A percentile compares a stretch with the other conserved stretches of the same genome.
Evolutionary conservation across 2,888 invertebrate genomes (phyloP).

Genomic region (Xanthorhoe designata): DNA sequence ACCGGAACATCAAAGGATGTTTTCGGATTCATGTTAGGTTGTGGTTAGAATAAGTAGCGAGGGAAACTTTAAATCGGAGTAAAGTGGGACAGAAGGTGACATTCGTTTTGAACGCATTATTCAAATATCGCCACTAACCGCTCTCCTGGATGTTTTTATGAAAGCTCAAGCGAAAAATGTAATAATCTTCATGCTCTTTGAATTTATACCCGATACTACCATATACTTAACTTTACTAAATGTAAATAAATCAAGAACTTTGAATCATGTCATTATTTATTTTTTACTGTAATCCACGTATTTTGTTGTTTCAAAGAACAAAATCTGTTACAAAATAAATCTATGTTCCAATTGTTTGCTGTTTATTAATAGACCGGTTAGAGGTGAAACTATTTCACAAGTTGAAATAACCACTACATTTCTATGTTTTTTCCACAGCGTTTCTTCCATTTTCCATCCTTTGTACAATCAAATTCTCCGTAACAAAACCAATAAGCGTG

Average conservation of each 20-base stretch:
- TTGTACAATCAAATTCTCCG: slow-evolving; percentile 1
- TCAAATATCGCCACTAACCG: neutral
- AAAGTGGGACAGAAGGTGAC: slow-evolving; percentile 7
- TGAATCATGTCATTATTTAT: no score
- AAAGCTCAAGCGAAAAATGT: neutral
- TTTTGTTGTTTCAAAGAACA: no score
- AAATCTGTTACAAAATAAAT: no score
- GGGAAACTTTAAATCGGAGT: slow-evolving; percentile 20
- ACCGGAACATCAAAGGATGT: slow-evolving; percentile 60
- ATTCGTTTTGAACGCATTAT: neutral
- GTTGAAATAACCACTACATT: neutral
- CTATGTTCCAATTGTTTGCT: no score
- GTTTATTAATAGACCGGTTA: no score
- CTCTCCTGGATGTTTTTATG: neutral
- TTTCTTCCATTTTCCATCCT: neutral
- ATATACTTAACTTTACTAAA: no score
- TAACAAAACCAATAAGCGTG: slow-evolving; percentile 10
- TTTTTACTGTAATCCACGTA: no score
- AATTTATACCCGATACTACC: no score
- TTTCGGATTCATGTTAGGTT: slow-evolving; percentile 46
- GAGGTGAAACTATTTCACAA: no score
- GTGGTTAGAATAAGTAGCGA: slow-evolving; percentile 20
- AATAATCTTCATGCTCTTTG: neutral
- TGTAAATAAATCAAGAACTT: no score
- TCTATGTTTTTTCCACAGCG: neutral